Conservation (phyloP, 2,888 invertebrate species). For the Oscheius sp. region DNA sequence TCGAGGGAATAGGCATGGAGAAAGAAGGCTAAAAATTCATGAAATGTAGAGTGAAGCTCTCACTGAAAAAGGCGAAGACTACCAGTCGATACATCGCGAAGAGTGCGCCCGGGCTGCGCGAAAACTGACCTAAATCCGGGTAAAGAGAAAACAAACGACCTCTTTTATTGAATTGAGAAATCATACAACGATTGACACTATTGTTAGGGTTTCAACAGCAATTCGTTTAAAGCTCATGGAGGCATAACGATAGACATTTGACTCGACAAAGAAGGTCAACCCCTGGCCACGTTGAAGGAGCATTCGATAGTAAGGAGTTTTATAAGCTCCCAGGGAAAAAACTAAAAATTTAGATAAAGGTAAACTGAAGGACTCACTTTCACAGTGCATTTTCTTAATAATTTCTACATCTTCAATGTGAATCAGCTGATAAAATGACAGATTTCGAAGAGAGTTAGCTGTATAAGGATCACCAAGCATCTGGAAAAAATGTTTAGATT, state of each 20-base stretch:
- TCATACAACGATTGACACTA: constrained; percentile 11
- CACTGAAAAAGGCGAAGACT: background rate
- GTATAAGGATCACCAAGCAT: background rate
- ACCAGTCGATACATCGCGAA: constrained; percentile 8
- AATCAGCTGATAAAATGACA: constrained; percentile 42
- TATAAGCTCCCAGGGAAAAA: constrained; percentile 46
- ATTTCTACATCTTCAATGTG: constrained; percentile 39
- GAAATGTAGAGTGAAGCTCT: background rate
- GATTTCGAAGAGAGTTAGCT: constrained; percentile 30
- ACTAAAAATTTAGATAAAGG: constrained; percentile 25
- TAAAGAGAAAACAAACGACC: background rate
- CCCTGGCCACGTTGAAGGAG: constrained; percentile 29
- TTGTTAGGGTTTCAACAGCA: constrained; percentile 27
- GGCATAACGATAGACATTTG: constrained; percentile 27
- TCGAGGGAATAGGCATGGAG: background rate
- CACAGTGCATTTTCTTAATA: constrained; percentile 40
- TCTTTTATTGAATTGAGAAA: constrained; percentile 14
- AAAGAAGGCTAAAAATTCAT: too few relatives aligned
- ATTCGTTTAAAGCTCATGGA: constrained; percentile 14
- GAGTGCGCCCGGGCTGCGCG: constrained; percentile 12
- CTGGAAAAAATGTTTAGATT: background rate
- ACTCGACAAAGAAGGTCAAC: constrained; percentile 41
- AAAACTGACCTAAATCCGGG: constrained; percentile 16
- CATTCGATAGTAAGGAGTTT: constrained; percentile 50
- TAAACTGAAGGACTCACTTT: constrained; percentile 11